A percentile compares a stretch with the other conserved stretches of the same genome.
phyloP scores from a whole-genome alignment of 2,888 invertebrate genomes.

The Ctena decussata region DNA sequence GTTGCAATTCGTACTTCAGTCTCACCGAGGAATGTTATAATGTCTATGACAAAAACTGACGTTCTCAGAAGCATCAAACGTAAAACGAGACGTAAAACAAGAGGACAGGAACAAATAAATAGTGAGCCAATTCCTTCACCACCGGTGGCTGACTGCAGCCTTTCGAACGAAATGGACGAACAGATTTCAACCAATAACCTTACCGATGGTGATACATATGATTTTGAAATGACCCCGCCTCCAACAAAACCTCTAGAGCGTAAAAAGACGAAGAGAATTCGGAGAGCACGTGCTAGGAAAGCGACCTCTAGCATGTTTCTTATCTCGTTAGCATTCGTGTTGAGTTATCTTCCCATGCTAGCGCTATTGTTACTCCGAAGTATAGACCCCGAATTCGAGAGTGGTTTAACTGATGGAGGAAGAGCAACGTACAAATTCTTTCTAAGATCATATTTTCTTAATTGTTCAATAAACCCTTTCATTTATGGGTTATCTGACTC shows the following conservation, averaged over 20 bases:
- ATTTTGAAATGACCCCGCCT: conserved; percentile 11
- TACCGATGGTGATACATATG: conserved; percentile 31
- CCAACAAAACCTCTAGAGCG: conserved; percentile 5
- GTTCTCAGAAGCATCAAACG: background rate
- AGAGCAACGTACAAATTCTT: conserved; percentile 65
- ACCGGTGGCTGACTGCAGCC: background rate
- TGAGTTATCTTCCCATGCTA: conserved; percentile 65
- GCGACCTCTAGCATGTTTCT: conserved; percentile 70
- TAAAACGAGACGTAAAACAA: background rate
- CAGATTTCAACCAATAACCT: conserved; percentile 11
- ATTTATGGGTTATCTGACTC: conserved; percentile 73
- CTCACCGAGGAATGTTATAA: background rate
- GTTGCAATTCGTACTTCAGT: conserved; percentile 1
- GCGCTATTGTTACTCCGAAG: conserved; percentile 45
- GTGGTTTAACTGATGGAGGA: conserved; percentile 40
- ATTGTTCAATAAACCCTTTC: conserved; percentile 72
- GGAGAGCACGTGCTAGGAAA: conserved; percentile 31
- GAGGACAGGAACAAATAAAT: background rate
- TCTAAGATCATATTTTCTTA: conserved; percentile 67
- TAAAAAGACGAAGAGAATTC: conserved; percentile 9
- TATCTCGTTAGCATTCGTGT: conserved; percentile 64
- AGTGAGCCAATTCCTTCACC: background rate
- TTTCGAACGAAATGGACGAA: conserved; percentile 33
- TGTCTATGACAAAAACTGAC: background rate
- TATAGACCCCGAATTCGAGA: conserved; percentile 47